Conservation (phyloP, 2,797 vertebrate genomes). For the Selene dorsalis region DNA sequence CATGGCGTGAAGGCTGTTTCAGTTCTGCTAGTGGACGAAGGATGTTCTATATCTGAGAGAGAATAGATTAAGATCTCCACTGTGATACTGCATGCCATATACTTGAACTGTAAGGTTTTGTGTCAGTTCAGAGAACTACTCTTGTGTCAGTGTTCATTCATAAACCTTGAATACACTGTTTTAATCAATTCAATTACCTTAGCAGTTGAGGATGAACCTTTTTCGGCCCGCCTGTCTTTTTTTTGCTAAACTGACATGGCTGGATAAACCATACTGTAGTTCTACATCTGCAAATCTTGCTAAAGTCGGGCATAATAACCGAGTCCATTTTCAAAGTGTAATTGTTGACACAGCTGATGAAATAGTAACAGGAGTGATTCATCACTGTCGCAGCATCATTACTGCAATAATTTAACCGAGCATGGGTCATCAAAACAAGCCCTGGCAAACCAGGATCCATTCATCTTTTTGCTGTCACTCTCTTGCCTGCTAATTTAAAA, state of each 20-base stretch:
- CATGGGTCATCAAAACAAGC: conserved; percentile 77
- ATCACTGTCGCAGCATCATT: conserved; percentile 79
- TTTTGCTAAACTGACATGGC: neutral
- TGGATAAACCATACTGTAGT: neutral
- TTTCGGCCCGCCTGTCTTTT: too few species aligned
- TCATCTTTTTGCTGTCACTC: conserved; percentile 68
- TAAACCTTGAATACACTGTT: neutral
- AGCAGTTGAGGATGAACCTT: neutral
- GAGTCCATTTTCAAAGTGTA: conserved; percentile 51
- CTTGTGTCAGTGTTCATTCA: neutral
- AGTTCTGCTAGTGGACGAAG: neutral
- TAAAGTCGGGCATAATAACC: conserved; percentile 40
- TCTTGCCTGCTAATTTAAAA: conserved; percentile 60
- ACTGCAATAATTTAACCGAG: conserved; percentile 76
- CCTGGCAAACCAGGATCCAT: conserved; percentile 67
- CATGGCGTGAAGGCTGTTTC: neutral
- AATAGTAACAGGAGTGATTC: conserved; percentile 73
- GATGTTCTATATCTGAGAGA: neutral
- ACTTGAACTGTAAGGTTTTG: neutral
- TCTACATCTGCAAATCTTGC: conserved; percentile 25
- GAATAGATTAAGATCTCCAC: neutral
- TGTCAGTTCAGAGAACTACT: neutral
- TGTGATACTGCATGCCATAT: neutral
- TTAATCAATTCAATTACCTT: too few species aligned
- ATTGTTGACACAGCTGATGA: conserved; percentile 72